Percentiles rank a stretch among this genome's conserved stretches.
phyloP scores from a whole-genome alignment of 2,888 invertebrate species.

The Xanthia icteritia region DNA sequence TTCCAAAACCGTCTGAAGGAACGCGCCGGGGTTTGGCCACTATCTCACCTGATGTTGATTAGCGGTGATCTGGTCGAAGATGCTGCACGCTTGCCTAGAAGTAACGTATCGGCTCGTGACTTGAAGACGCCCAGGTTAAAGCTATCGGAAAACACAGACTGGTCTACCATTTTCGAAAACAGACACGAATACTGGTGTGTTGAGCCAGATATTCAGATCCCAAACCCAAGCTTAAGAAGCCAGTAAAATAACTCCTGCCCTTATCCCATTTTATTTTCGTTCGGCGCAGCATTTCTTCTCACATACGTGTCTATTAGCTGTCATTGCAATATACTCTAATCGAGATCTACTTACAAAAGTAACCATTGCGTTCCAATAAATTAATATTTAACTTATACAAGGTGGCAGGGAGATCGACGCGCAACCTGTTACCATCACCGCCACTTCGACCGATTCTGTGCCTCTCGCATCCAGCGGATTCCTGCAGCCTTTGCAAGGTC shows the following conservation, averaged over 20 bases:
- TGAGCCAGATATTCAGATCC: not conserved
- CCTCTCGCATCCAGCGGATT: no score
- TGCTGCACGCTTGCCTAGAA: conserved; percentile 42
- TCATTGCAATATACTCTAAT: no score
- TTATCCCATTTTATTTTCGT: no score
- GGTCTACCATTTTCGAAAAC: conserved; percentile 11
- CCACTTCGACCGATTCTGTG: no score
- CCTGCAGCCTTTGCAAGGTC: no score
- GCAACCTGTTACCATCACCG: no score
- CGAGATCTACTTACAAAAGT: no score
- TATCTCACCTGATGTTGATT: conserved; percentile 22
- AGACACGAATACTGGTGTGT: not conserved
- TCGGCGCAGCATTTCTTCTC: not conserved
- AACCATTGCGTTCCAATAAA: no score
- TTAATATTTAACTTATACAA: no score
- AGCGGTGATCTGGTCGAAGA: conserved; percentile 12
- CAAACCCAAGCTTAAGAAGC: not conserved
- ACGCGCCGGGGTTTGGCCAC: not conserved
- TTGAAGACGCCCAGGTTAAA: conserved; percentile 24
- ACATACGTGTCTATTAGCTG: not conserved
- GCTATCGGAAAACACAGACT: conserved; percentile 38
- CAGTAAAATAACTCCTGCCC: not conserved
- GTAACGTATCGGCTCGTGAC: conserved; percentile 27
- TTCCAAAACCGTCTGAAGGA: not conserved
- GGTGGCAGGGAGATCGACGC: no score